Base-by-base conservation (phyloP, 2,888 invertebrate genomes). In the Drosophila flavopinicola region DNA sequence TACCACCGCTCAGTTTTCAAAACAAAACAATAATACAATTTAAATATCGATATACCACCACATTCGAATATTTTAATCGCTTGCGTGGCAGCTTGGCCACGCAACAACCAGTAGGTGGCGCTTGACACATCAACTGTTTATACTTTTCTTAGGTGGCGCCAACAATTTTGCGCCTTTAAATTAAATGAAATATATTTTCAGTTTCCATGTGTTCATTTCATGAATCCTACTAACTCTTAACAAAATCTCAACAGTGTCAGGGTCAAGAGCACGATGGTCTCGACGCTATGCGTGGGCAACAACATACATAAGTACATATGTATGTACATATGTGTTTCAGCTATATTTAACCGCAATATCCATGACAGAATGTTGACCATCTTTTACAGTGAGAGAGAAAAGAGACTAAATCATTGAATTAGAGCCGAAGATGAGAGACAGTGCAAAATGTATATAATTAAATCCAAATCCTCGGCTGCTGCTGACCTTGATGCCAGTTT, bases 251-350 rank as follows among this genome's bases (percentile, higher is more conserved):
- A 58, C 33, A 63, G 61, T 66, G 59, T 67, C 78, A 85, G 64
- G 78, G 85, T 68, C 78, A 85, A 68, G 78, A 59, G 59, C 64
- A 53, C 32, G 7, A 29, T 47, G 10, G 25, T 33, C 15, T 27
- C 17, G 13, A 32, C 30, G 17, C n/a, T 24, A 11, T 13, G 17
- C 24, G 61, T 59, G 44, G 72, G 60, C 52, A 52, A 5, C 32
- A 3, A 7, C 24, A 52, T 23, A 24, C 39, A 23, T 17, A 13
- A 39, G 23, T 11, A n/a, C n/a, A n/a, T n/a, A n/a, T n/a, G n/a
- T 30, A 54, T 68, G 51, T 52, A 29, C 37, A 24, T 33, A n/a
- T n/a, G n/a, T n/a, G n/a, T n/a, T n/a, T 39, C 3, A 17, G 30
- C 48, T 71, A 74, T 48, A 52, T 51, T 59, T 71, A 71, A 30